phyloP scores from a whole-genome alignment of 2,797 vertebrate genomes.

The Loris lydekkerianus region DNA sequence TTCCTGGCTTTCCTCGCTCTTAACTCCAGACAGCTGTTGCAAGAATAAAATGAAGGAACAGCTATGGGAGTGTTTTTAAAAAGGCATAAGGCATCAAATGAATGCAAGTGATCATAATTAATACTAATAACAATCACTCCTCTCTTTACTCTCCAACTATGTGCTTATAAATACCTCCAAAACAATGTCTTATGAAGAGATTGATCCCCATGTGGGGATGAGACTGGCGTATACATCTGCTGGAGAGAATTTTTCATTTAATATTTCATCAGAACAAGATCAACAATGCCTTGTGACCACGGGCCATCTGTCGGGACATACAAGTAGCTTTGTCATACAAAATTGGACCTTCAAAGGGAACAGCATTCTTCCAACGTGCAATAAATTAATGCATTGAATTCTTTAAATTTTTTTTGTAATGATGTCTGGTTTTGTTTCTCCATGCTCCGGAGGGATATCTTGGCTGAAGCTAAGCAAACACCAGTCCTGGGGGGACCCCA shows the following conservation, averaged over 20 bases:
- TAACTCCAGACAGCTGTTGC: not conserved
- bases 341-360: constrained; percentile 26
- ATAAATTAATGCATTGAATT: not conserved
- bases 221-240: constrained; percentile 60
- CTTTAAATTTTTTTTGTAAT: not conserved
- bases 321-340: constrained; percentile 15
- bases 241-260: constrained; percentile 69
- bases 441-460: not conserved
- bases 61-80: constrained; percentile 48
- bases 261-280: constrained; percentile 70
- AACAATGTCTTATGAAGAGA: constrained; percentile 44
- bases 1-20: constrained; percentile 13
- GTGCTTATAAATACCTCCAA: constrained; percentile 63
- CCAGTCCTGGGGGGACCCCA: not conserved
- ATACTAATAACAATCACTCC: constrained; percentile 67
- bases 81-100: constrained; percentile 57
- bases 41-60: constrained; percentile 50
- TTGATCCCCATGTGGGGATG: not conserved
- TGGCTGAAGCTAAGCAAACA: constrained; percentile 27
- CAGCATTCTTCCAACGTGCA: not conserved
- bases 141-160: constrained; percentile 63
- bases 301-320: constrained; percentile 61
- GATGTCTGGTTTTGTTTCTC: not conserved
- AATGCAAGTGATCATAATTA: constrained; percentile 71
- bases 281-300: not conserved